Evolutionary conservation across 2,113 vertebrate species (phyloP).

Genomic region (Ceuthmochares aereus): DNA sequence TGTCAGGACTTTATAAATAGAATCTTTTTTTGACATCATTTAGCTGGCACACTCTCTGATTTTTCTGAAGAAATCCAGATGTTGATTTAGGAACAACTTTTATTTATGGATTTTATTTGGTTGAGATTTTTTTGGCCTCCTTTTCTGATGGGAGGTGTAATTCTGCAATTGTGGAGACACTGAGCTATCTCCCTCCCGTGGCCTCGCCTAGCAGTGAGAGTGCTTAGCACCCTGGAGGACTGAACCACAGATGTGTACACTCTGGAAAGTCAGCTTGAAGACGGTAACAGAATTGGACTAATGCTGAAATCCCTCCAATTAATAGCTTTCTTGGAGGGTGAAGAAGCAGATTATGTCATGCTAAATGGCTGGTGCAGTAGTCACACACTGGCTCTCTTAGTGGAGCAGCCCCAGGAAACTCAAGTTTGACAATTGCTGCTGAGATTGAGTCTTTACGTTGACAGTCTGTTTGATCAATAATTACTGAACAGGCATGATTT

Average conservation of each 20-base stretch:
- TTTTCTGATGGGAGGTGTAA: neutral
- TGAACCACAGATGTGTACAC: neutral
- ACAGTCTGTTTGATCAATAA: neutral
- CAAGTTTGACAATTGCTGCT: neutral
- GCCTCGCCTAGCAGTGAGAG: neutral
- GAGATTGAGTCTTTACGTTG: neutral
- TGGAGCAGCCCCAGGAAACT: neutral
- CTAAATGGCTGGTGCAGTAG: neutral
- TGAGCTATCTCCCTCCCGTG: neutral
- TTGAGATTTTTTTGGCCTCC: neutral
- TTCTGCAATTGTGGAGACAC: neutral
- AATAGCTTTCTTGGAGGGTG: neutral
- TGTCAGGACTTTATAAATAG: constrained; percentile 1
- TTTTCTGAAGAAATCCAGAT: constrained; percentile 44
- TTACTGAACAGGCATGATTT: constrained; percentile 29
- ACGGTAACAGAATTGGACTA: neutral
- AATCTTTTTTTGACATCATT: constrained; percentile 6
- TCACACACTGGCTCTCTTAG: neutral
- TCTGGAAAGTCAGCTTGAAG: neutral
- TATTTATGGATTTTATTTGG: constrained; percentile 38
- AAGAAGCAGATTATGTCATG: neutral
- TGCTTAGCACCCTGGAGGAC: neutral
- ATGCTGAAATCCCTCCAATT: neutral
- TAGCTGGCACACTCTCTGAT: neutral
- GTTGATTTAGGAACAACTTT: constrained; percentile 39